Base-by-base conservation (phyloP, 2,113 vertebrate species). In the Accipiter cooperii region DNA sequence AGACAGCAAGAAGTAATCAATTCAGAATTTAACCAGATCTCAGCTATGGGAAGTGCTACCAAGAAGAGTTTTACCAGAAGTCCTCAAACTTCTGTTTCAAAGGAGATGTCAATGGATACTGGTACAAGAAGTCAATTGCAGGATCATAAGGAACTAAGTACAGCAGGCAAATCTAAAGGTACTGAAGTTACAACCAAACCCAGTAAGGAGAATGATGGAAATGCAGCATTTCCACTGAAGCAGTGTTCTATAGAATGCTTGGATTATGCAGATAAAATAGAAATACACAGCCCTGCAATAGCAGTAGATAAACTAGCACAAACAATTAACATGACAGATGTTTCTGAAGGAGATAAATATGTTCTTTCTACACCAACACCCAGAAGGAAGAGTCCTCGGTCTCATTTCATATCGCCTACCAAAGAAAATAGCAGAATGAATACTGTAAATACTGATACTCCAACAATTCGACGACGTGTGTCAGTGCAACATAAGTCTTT, bases 251-350 rank as follows among this genome's bases (percentile, higher is more conserved):
- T 90, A 61, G 70, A 76, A 10, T 5, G 28, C 40, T 12, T 92
- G 58, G 69, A 8, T 4, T 61, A 5, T 21, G 15, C 22, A 10
- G 38, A 4, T 4, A 2, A 4, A 12, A 24, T 6, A 18, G 5
- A 34, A 33, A 5, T 0, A 5, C 2, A 1, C 26, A 42, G 9
- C 36, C 16, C 33, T 64, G 10, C 12, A 26, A 1, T 4, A 40
- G 13, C 12, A 26, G 3, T 7, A 16, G 22, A 28, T 18, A 31
- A 73, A 34, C 8, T 3, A 34, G 17, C 24, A 29, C 69, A 49
- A n/a, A 40, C 18, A 24, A 7, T 12, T 13, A 22, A 11, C 34
- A 4, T 0, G 0, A 8, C 10, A 8, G 5, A 10, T 4, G 33
- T 3, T 69, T 25, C 58, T 49, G 54, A 6, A 13, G 64, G 6